These are phyloP conservation scores for Chanos chanos DNA, from an alignment of 2,797 vertebrate species.

Conservation along the genomic window DNA sequence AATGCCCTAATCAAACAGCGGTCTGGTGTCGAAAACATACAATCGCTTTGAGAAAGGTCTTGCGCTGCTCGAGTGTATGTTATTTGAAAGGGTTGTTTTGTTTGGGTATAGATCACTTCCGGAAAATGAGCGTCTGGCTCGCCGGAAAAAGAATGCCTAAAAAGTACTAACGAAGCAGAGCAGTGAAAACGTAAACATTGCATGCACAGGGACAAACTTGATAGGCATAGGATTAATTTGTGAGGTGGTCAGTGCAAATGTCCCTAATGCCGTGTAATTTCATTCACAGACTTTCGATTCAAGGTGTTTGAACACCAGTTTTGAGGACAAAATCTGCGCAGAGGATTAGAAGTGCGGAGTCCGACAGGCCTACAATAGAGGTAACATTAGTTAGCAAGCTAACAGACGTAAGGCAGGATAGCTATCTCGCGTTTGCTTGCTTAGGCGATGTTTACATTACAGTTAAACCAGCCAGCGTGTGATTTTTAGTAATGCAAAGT, in stretches of 20 bases:
- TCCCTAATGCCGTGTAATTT: conserved; percentile 51
- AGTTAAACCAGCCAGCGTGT: too few relatives aligned
- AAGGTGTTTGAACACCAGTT: conserved; percentile 42
- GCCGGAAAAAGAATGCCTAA: conserved; percentile 59
- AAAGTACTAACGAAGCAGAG: conserved; percentile 47
- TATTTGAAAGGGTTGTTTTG: conserved; percentile 1
- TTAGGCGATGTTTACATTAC: conserved; percentile 27
- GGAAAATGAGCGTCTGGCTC: conserved; percentile 32
- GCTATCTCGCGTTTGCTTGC: conserved; percentile 43
- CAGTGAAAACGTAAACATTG: conserved; percentile 75
- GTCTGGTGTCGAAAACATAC: too few relatives aligned
- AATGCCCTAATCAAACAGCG: too few relatives aligned
- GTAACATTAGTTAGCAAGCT: conserved; percentile 21
- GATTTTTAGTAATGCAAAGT: too few relatives aligned
- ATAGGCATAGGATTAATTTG: neutral
- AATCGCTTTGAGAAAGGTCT: too few relatives aligned
- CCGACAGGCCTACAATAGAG: conserved; percentile 67
- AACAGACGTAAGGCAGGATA: conserved; percentile 39
- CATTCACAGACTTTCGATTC: conserved; percentile 17
- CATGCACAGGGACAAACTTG: conserved; percentile 39
- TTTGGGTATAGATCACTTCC: conserved; percentile 45
- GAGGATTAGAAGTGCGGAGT: conserved; percentile 67
- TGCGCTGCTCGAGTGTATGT: neutral
- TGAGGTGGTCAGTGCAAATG: conserved; percentile 28
- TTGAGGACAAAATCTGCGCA: conserved; percentile 54